Conservation (phyloP, 2,797 vertebrate species). For the Typhlichthys eigenmanni region DNA sequence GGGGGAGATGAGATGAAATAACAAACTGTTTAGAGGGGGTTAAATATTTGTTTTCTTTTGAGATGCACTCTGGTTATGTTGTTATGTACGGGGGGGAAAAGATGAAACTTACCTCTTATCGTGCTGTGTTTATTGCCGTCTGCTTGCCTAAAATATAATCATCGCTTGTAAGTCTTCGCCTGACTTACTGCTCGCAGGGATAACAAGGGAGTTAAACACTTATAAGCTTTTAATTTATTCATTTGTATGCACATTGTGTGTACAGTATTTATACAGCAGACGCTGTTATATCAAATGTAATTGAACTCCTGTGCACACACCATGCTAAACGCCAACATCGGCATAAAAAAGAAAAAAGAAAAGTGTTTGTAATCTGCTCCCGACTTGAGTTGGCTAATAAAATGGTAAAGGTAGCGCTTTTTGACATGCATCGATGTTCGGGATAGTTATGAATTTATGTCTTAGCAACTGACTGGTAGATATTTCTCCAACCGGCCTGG, state of each 20-base stretch:
- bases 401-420: constrained; percentile 53
- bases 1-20: no score
- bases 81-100: constrained; percentile 4
- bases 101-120: constrained; percentile 13
- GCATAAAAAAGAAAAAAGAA: no score
- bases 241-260: constrained; percentile 1
- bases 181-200: not conserved
- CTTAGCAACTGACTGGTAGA: constrained; percentile 49
- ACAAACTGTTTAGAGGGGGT: no score
- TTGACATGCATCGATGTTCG: constrained; percentile 48
- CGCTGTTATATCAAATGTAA: no score
- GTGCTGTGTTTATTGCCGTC: constrained; percentile 13
- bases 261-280: constrained; percentile 3
- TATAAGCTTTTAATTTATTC: constrained; percentile 13
- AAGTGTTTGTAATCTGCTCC: no score
- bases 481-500: constrained; percentile 48
- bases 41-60: no score
- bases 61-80: not conserved
- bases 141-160: constrained; percentile 18
- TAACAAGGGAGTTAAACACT: not conserved
- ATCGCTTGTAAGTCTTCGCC: constrained; percentile 10
- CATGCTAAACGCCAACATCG: no score
- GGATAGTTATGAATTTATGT: constrained; percentile 50
- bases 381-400: constrained; percentile 37
- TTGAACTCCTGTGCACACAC: no score